Conservation (phyloP, 1,140 invertebrate genomes). For the Drosophila erecta region DNA sequence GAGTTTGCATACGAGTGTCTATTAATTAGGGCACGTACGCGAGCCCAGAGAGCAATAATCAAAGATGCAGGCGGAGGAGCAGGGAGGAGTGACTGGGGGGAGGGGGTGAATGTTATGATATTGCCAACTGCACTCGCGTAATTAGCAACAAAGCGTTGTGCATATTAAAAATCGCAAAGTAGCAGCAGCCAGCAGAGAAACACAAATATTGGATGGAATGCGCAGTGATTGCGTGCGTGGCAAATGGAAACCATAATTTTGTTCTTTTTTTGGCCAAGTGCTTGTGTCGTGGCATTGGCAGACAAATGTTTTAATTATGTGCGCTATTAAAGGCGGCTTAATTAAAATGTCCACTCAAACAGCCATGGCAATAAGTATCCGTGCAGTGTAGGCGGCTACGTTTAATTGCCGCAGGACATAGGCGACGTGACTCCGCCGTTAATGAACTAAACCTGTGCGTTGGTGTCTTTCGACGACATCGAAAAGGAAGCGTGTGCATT, state of each 20-base stretch:
- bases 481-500: too few relatives aligned
- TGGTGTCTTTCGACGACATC: neutral
- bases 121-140: slow-evolving; percentile 44
- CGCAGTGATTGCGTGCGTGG: slow-evolving; percentile 15
- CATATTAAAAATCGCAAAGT: slow-evolving; percentile 27
- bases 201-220: neutral
- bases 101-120: slow-evolving; percentile 1
- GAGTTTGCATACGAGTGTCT: slow-evolving; percentile 26
- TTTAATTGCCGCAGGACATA: slow-evolving; percentile 29
- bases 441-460: slow-evolving; percentile 21
- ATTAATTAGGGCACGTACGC: slow-evolving; percentile 51
- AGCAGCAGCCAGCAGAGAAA: too few relatives aligned
- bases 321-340: slow-evolving; percentile 43
- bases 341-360: slow-evolving; percentile 43
- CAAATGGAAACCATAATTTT: slow-evolving; percentile 44
- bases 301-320: slow-evolving; percentile 52
- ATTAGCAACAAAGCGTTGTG: slow-evolving; percentile 41
- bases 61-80: slow-evolving; percentile 11
- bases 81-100: too few relatives aligned
- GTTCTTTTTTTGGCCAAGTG: slow-evolving; percentile 19
- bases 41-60: slow-evolving; percentile 34
- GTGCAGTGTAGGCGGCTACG: neutral
- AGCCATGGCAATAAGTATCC: neutral
- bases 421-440: slow-evolving; percentile 38
- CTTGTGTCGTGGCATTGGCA: slow-evolving; percentile 13